phyloP scores from a whole-genome alignment of 92 coral and sea anemone species.

The Parazoanthus darwini region DNA sequence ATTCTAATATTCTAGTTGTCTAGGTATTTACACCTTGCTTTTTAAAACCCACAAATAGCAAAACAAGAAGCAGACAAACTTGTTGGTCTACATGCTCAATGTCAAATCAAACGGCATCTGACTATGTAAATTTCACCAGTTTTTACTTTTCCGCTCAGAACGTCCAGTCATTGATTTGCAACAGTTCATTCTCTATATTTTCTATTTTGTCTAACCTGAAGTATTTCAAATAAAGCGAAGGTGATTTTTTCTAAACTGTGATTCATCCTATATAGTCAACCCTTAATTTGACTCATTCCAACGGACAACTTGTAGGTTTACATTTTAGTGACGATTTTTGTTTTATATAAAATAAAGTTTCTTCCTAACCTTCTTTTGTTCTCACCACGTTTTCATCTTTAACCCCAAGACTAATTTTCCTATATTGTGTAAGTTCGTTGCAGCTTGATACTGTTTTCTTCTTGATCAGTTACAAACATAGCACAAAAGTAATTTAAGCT shows the following conservation, averaged over 20 bases:
- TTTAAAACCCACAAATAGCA: neutral
- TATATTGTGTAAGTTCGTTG: neutral
- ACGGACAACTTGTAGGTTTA: no score
- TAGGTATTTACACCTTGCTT: no score
- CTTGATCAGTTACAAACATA: no score
- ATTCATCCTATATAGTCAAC: neutral
- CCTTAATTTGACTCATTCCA: neutral
- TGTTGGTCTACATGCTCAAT: neutral
- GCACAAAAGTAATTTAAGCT: neutral
- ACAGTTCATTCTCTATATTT: neutral
- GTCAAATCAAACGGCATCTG: neutral
- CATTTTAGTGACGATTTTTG: neutral
- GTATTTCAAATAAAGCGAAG: neutral
- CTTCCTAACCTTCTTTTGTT: no score
- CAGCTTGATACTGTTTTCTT: neutral
- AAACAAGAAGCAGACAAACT: neutral
- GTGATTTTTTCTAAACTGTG: neutral
- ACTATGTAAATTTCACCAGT: neutral
- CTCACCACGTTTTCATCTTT: neutral
- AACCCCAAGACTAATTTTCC: neutral
- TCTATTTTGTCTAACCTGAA: neutral
- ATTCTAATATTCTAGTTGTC: no score
- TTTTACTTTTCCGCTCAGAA: no score
- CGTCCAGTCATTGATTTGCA: neutral
- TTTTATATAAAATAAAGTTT: no score